Conservation (phyloP, 2,113 vertebrate species). For the Trachemys scripta region DNA sequence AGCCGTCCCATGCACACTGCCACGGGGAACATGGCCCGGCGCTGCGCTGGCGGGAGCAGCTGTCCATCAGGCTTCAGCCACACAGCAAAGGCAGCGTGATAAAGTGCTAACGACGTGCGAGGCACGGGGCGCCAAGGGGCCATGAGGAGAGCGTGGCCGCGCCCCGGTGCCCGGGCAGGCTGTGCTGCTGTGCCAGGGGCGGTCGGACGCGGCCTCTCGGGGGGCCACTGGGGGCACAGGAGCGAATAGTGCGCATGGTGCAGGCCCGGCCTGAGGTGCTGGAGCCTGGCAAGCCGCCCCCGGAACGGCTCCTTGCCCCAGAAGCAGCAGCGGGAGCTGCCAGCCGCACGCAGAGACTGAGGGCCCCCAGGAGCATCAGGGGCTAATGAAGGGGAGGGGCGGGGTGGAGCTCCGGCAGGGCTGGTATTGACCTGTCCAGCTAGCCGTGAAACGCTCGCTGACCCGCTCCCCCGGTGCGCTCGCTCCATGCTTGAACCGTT, state of each 20-base stretch:
- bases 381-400: not conserved
- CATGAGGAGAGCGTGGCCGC: too few species aligned
- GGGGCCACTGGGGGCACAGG: accelerated
- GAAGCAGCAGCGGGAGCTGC: too few species aligned
- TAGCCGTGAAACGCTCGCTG: accelerated
- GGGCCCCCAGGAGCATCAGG: not conserved
- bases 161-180: too few species aligned
- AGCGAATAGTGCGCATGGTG: too few species aligned
- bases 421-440: not conserved
- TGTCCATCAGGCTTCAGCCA: accelerated
- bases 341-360: accelerated
- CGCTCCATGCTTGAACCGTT: slow-evolving; percentile 44
- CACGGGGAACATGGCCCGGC: not conserved
- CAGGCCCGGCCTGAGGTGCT: too few species aligned
- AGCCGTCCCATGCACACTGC: accelerated
- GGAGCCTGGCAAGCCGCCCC: too few species aligned
- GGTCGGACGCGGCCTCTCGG: accelerated
- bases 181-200: too few species aligned
- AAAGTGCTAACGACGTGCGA: accelerated
- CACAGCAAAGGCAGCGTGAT: not conserved
- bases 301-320: too few species aligned
- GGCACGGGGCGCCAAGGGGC: not conserved
- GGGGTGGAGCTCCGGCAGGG: not conserved
- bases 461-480: not conserved
- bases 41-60: accelerated